phyloP scores from a whole-genome alignment of 2,797 vertebrate genomes.

The Propithecus deckenii region DNA sequence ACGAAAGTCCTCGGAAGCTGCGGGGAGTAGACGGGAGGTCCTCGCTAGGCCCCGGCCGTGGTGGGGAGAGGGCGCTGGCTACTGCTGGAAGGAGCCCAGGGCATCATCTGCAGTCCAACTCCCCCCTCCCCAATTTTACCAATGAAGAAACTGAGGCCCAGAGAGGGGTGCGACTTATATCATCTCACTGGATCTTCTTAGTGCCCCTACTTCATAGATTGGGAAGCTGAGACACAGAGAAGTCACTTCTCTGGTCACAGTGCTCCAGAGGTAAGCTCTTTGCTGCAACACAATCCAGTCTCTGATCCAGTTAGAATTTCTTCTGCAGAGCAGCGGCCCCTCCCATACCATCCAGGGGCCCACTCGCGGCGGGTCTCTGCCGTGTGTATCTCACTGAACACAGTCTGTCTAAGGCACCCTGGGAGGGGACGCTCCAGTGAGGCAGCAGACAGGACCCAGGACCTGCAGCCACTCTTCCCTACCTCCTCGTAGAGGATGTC shows the following conservation, averaged over 20 bases:
- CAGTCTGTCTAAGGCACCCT: too few species aligned
- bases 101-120: neutral
- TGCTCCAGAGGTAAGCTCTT: neutral
- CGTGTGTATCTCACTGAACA: neutral
- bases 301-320: neutral
- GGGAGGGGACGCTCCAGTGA: neutral
- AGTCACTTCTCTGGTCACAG: neutral
- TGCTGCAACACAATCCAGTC: too few species aligned
- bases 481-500: slow-evolving; percentile 92
- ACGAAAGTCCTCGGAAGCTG: slow-evolving; percentile 93
- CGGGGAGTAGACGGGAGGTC: slow-evolving; percentile 53
- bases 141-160: neutral
- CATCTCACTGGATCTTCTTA: neutral
- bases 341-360: neutral
- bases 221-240: neutral
- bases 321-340: neutral
- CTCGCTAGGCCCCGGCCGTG: neutral
- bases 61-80: neutral
- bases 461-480: slow-evolving; percentile 81
- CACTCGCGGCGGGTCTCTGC: rapidly evolving
- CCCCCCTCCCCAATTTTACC: neutral
- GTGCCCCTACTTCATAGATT: neutral
- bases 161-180: neutral
- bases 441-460: neutral
- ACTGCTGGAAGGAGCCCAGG: neutral